Evolutionary conservation across 2,113 vertebrate genomes (phyloP).

Genomic region (Melanocharis versteri): DNA sequence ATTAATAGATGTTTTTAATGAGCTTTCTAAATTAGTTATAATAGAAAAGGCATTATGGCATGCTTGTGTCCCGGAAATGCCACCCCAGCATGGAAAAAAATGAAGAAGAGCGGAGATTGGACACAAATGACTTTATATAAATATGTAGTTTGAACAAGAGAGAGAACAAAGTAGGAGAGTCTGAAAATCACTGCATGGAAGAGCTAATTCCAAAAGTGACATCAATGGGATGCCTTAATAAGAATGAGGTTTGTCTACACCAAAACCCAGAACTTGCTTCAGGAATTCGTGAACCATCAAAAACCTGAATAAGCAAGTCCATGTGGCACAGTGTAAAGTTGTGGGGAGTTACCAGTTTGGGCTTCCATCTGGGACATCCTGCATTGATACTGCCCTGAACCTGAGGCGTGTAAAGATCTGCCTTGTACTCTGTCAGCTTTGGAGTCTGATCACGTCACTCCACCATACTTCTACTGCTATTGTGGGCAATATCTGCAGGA

Average conservation of each 20-base stretch:
- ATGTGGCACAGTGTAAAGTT: background rate
- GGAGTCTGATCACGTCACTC: background rate
- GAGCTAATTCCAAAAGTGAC: slow-evolving; percentile 4
- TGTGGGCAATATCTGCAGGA: slow-evolving; percentile 39
- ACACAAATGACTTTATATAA: background rate
- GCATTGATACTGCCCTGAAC: background rate
- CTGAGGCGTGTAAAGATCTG: background rate
- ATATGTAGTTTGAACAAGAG: background rate
- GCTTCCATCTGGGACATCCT: background rate
- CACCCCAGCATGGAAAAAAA: background rate
- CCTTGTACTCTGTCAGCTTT: background rate
- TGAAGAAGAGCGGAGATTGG: background rate
- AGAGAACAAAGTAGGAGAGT: slow-evolving; percentile 38
- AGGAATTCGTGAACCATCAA: background rate
- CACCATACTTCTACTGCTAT: background rate
- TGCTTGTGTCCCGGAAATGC: background rate
- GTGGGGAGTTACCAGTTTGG: background rate
- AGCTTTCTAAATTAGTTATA: background rate
- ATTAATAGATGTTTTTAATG: slow-evolving; percentile 10
- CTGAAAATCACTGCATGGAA: slow-evolving; percentile 30
- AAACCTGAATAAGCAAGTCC: background rate
- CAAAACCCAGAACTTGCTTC: background rate
- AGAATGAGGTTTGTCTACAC: background rate
- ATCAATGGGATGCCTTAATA: background rate
- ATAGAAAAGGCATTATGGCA: background rate